Evolutionary conservation across 2,113 vertebrate genomes (phyloP).

Genomic region (Ophthalmolycus amberensis): DNA sequence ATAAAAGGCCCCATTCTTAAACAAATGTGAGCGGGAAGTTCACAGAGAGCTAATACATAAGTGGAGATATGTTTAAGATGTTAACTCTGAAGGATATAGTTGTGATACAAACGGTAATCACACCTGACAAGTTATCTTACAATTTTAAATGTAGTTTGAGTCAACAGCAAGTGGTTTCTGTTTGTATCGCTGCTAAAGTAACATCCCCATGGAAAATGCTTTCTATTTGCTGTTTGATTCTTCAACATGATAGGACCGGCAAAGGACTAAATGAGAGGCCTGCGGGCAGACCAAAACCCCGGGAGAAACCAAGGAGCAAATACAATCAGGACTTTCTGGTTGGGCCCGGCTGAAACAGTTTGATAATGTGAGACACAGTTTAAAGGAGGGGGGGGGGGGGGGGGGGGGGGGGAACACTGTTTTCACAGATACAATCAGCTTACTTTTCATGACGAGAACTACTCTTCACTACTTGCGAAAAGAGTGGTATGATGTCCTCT

Average conservation of each 20-base stretch:
- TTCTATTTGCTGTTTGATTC: constrained; percentile 43
- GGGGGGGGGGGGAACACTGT: neutral
- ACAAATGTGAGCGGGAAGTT: constrained; percentile 1
- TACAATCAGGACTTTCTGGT: neutral
- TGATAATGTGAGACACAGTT: neutral
- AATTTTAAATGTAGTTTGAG: constrained; percentile 38
- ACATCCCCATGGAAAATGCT: constrained; percentile 29
- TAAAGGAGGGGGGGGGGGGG: neutral
- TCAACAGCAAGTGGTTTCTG: constrained; percentile 33
- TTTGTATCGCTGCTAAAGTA: constrained; percentile 39
- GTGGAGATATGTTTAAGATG: neutral
- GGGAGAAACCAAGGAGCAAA: constrained; percentile 23
- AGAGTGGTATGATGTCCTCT: neutral
- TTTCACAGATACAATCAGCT: neutral
- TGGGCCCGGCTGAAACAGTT: neutral
- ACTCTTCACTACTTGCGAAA: neutral
- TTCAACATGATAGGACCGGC: constrained; percentile 31
- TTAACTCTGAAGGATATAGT: constrained; percentile 7
- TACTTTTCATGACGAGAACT: neutral
- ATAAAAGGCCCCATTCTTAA: neutral
- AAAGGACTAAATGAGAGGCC: constrained; percentile 39
- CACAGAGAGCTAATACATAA: constrained; percentile 9
- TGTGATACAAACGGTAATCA: constrained; percentile 39
- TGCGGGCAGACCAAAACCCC: constrained; percentile 27
- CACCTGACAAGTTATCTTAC: constrained; percentile 33